A percentile compares a stretch with the other conserved stretches of the same genome.
These are phyloP conservation scores for Calvadosia cruxmelitensis DNA, from an alignment of 30 jellyfish, hydroid and myxozoan species.

Conservation along the genomic window DNA sequence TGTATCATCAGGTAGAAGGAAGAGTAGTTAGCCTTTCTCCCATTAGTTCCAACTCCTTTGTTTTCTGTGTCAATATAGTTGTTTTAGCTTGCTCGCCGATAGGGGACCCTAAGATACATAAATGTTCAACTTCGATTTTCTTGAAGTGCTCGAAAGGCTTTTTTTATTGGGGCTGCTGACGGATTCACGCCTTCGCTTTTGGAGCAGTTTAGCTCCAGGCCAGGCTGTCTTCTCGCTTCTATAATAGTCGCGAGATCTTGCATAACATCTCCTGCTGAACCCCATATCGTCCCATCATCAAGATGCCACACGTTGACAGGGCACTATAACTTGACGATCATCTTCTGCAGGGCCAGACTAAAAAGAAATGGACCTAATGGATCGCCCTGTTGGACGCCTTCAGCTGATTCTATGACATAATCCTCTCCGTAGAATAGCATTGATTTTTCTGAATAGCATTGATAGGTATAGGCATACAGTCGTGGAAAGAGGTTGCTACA, in stretches of 20 bases:
- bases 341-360: too few species aligned
- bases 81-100: background rate
- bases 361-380: too few species aligned
- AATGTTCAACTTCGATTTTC: background rate
- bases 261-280: background rate
- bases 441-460: too few species aligned
- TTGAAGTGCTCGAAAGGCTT: background rate
- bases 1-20: background rate
- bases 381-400: too few species aligned
- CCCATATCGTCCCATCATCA: background rate
- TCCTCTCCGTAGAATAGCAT: too few species aligned
- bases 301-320: too few species aligned
- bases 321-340: too few species aligned
- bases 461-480: too few species aligned
- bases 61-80: background rate
- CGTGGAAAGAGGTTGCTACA: too few species aligned
- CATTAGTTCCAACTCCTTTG: background rate
- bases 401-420: too few species aligned
- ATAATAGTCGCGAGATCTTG: background rate
- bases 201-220: background rate
- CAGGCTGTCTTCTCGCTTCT: background rate
- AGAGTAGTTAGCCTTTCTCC: background rate
- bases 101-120: background rate
- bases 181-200: background rate
- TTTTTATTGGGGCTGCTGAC: background rate